A percentile compares a stretch with the other conserved stretches of the same genome.
Evolutionary conservation across 1,140 invertebrate species (phyloP).

Genomic region (Rhizoglyphus robini): DNA sequence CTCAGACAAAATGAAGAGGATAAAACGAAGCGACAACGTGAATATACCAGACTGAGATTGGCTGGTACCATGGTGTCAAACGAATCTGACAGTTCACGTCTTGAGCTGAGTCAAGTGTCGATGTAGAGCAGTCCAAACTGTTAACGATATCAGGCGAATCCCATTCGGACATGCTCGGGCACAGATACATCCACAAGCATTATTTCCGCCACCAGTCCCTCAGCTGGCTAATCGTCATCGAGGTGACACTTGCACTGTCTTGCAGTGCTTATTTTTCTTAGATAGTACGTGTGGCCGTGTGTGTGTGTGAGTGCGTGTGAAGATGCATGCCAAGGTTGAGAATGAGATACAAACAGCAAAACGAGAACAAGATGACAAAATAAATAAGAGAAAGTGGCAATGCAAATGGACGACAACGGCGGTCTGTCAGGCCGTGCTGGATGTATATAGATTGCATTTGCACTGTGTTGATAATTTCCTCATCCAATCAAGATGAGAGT

Average conservation of each 20-base stretch:
- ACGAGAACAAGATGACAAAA: not conserved
- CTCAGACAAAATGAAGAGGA: no score
- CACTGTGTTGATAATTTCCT: not conserved
- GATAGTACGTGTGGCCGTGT: no score
- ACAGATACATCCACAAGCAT: not conserved
- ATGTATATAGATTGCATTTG: not conserved
- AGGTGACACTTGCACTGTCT: constrained; percentile 8
- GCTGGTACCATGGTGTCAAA: no score
- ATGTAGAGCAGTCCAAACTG: not conserved
- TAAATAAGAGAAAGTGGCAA: not conserved
- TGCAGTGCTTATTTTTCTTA: not conserved
- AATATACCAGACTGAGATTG: not conserved
- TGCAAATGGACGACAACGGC: constrained; percentile 12
- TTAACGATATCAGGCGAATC: not conserved
- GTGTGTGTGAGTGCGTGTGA: not conserved
- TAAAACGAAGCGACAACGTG: not conserved
- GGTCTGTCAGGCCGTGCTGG: not conserved
- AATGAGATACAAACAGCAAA: not conserved
- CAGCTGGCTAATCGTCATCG: constrained; percentile 4
- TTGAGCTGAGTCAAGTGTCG: not conserved
- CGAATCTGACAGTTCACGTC: constrained; percentile 2
- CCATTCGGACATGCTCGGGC: not conserved
- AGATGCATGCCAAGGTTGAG: not conserved
- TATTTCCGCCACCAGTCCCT: not conserved
- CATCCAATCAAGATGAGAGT: constrained; percentile 13